Evolutionary conservation across 2,888 invertebrate species (phyloP).

Genomic region (Ptychoptera contaminata): DNA sequence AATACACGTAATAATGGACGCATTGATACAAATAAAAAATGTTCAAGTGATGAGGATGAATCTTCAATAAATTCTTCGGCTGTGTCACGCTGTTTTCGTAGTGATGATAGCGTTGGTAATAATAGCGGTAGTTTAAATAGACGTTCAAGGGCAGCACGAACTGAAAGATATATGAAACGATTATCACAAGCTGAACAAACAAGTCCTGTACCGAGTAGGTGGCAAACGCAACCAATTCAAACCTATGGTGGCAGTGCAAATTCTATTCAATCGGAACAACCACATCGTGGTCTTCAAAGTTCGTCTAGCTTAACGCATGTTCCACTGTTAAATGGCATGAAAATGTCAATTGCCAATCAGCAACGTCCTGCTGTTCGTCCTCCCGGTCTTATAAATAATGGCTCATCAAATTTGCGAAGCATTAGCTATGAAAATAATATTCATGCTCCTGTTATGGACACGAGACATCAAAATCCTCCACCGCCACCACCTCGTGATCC

Average conservation of each 20-base stretch:
- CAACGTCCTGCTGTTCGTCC: neutral
- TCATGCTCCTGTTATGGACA: slow-evolving; percentile 17
- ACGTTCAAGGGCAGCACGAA: slow-evolving; percentile 55
- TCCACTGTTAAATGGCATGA: slow-evolving; percentile 6
- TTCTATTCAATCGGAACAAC: neutral
- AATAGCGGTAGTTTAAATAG: slow-evolving; percentile 39
- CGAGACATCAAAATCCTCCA: slow-evolving; percentile 37
- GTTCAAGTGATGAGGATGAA: slow-evolving; percentile 33
- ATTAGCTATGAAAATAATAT: slow-evolving; percentile 30
- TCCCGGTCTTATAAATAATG: neutral
- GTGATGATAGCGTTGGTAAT: slow-evolving; percentile 50
- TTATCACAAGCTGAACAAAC: slow-evolving; percentile 52
- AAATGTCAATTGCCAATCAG: neutral
- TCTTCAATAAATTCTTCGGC: slow-evolving; percentile 48
- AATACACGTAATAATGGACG: slow-evolving; percentile 6
- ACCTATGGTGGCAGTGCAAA: slow-evolving; percentile 1
- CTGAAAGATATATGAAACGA: slow-evolving; percentile 64
- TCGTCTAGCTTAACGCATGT: slow-evolving; percentile 19
- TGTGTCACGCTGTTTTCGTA: slow-evolving; percentile 43
- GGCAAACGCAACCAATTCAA: slow-evolving; percentile 25
- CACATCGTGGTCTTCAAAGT: slow-evolving; percentile 14
- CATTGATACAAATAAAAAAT: slow-evolving; percentile 7
- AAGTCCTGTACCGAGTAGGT: slow-evolving; percentile 28
- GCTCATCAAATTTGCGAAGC: slow-evolving; percentile 20
- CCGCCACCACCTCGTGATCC: slow-evolving; percentile 70